Base-by-base conservation (phyloP, 2,113 vertebrate species). In the Odontesthes bonariensis region DNA sequence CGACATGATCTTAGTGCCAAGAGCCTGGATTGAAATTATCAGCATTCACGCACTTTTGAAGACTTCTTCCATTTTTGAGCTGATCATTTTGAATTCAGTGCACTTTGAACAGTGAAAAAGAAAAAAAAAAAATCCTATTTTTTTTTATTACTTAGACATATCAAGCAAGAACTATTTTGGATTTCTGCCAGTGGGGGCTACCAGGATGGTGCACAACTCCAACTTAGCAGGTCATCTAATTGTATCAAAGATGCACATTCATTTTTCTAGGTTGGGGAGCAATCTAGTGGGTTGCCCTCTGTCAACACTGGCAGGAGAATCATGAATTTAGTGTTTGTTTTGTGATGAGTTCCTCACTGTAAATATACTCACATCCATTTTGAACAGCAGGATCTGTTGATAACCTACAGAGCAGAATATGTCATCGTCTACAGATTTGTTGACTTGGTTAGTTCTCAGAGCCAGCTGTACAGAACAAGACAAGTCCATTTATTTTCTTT, bases 331-430 rank as follows among this genome's bases (percentile, higher is more conserved):
- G 33, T 54, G 23, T 80, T 64, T 54, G 4, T 71, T 44, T 5
- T 1, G 19, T 49, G 42, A 51, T 13, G 42, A 59, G 32, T 55
- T 79, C 77, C 61, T 86, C 70, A 69, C 59, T 88, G 84, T 85
- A 86, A 83, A 88, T 91, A 83, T 47, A 79, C 69, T 74, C 81
- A 57, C 23, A 40, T 49, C 49, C 56, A 46, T 49, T 75, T 78
- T 79, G 77, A 91, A 83, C 91, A 89, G 89, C 89, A 80, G 89
- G 89, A 87, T 90, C 88, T 92, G 89, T 90, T 77, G 35, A 44
- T 47, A 65, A 75, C 69, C 31, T 67, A 12, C 69, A 61, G 19
- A 61, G 38, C 82, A 68, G 22, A 63, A 67, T 7, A 4, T 72
- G 52, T 79, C 31, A 53, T 69, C 47, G 40, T 68, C 52, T 40